These are phyloP conservation scores for Poeciliopsis turneri DNA, from an alignment of 2,797 vertebrate genomes.

Conservation along the genomic window DNA sequence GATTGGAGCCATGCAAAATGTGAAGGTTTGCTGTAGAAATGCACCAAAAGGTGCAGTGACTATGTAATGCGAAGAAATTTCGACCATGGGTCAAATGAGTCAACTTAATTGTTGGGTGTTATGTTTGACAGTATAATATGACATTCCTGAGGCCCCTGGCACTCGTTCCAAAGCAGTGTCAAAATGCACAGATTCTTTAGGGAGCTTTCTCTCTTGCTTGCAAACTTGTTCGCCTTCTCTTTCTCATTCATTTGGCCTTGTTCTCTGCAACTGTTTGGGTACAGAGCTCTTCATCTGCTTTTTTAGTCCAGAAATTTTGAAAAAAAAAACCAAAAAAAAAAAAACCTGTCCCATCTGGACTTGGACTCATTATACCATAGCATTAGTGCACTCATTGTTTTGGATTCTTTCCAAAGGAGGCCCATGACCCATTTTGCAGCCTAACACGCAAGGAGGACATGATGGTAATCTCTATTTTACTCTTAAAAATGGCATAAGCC, in stretches of 20 bases:
- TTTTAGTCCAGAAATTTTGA: constrained; percentile 60
- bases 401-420: constrained; percentile 54
- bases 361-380: constrained; percentile 62
- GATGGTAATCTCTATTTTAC: constrained; percentile 9
- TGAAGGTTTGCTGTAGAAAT: background rate
- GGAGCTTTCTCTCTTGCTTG: constrained; percentile 4
- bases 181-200: constrained; percentile 56
- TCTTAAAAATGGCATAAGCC: constrained; percentile 4
- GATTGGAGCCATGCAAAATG: background rate
- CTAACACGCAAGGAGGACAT: constrained; percentile 19
- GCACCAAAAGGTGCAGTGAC: background rate
- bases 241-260: constrained; percentile 24
- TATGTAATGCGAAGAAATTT: constrained; percentile 25
- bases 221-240: constrained; percentile 3
- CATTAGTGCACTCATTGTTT: constrained; percentile 52
- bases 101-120: constrained; percentile 61
- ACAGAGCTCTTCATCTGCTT: constrained; percentile 56
- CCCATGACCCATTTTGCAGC: constrained; percentile 63
- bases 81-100: background rate
- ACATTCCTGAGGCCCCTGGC: constrained; percentile 72
- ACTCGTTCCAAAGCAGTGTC: constrained; percentile 62
- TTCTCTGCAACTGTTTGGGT: constrained; percentile 42
- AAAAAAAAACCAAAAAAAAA: constrained; percentile 16
- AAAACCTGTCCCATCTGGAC: constrained; percentile 59
- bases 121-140: constrained; percentile 70